Evolutionary conservation across 1,140 invertebrate species (phyloP), one percentile per base, ranked within the genome.

Genomic region (Spodoptera frugiperda): DNA sequence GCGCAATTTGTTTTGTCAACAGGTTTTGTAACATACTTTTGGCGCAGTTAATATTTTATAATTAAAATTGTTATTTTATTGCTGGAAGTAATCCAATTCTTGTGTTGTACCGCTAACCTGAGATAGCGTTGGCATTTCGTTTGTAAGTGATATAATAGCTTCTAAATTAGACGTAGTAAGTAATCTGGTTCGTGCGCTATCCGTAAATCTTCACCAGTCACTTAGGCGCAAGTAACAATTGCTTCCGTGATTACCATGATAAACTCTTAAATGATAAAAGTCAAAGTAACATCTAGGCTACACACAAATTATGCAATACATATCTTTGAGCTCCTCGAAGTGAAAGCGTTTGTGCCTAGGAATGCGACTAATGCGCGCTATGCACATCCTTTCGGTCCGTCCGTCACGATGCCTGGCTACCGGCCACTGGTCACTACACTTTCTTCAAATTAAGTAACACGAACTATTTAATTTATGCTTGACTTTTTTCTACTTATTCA

Each of bases 301-400:
- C 77, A 74, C 76, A 53, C 55, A 68, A 74, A 79, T 79, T 79
- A 79, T 71, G 72, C 49, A 79, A 79, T 72, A 72, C 11, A 70
- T 78, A 72, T 72, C 57, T 72, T 39, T 68, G 68, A 72, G 65
- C 46, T 63, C 46, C 71, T 49, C 21, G 25, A 59, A 75, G 78
- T 70, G 72, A 75, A 76, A 79, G 78, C 17, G 53, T 57, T 71
- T 17, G 73, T 49, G 68, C 46, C n/a, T 21, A 53, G 77, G 77
- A 70, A 78, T 79, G 72, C 67, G 46, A 70, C 46, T 46, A 70
- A 79, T 79, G 72, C 57, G 30, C 51, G 72, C 55, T 75, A 79
- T 79, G 78, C 72, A 76, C 72, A 79, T 79, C 78, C 78, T 79
- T 76, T 79, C 78, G 15, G 78, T 70, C 55, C 49, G 72, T 71